Evolutionary conservation across 2,797 vertebrate species (phyloP).

Genomic region (Gallirallus australis): DNA sequence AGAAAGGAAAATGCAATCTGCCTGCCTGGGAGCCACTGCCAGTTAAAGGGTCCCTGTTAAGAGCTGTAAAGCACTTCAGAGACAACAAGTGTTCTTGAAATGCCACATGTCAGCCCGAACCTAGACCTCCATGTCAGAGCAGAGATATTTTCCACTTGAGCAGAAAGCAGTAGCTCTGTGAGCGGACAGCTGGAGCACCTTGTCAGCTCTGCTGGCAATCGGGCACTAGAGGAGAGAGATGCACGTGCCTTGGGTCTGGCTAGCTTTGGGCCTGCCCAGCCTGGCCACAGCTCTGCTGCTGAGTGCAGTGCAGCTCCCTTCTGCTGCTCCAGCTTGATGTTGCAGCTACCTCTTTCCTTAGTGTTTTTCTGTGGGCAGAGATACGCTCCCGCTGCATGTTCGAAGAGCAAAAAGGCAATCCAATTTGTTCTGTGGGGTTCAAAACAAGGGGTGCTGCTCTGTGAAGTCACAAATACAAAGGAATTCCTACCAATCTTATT

Average conservation of each 20-base stretch:
- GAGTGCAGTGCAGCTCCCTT: not conserved
- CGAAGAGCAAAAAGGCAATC: not conserved
- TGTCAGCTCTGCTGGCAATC: not conserved
- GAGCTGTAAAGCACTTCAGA: not conserved
- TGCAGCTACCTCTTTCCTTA: not conserved
- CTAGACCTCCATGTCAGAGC: not conserved
- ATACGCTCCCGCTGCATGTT: fast-evolving
- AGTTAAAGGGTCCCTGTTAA: not conserved
- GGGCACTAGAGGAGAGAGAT: not conserved
- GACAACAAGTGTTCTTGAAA: not conserved
- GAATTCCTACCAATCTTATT: not conserved
- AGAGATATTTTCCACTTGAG: not conserved
- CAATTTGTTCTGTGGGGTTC: not conserved
- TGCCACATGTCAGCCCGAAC: not conserved
- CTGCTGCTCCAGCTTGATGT: not conserved
- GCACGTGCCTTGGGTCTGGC: fast-evolving
- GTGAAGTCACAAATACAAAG: not conserved
- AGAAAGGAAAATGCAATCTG: not conserved
- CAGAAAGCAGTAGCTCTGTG: not conserved
- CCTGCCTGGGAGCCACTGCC: not conserved
- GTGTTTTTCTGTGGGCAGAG: not conserved
- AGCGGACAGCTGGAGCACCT: not conserved
- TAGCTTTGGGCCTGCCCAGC: not conserved
- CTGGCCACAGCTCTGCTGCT: not conserved
- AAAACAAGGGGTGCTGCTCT: not conserved